A percentile compares a stretch with the other conserved stretches of the same genome.
phyloP scores from a whole-genome alignment of 53 echinoderm and acorn worm species.

The Stichopus horrens region DNA sequence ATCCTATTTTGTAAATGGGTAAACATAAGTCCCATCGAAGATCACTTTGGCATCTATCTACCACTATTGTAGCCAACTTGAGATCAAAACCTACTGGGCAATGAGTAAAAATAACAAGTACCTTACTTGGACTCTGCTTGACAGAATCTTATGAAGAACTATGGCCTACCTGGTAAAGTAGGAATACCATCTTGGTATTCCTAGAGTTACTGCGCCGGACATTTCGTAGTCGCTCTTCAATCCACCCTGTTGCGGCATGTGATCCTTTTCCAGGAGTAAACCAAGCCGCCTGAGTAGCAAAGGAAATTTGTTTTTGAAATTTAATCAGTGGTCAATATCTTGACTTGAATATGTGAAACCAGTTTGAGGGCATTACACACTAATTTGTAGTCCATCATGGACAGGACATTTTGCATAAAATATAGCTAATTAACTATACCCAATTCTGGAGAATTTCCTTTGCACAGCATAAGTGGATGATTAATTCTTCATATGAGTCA shows the following conservation, averaged over 20 bases:
- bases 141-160: background rate
- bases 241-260: constrained; percentile 41
- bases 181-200: too few relatives aligned
- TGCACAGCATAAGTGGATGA: too few relatives aligned
- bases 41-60: too few relatives aligned
- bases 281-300: constrained; percentile 36
- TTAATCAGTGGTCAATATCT: background rate
- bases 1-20: too few relatives aligned
- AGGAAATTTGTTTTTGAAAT: too few relatives aligned
- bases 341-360: background rate
- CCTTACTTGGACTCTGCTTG: background rate
- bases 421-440: background rate
- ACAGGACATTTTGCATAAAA: constrained; percentile 4
- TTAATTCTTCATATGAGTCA: too few relatives aligned
- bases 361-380: background rate
- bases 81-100: background rate
- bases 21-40: too few relatives aligned
- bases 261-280: constrained; percentile 36
- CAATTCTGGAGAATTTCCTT: constrained; percentile 10
- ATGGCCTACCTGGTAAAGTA: too few relatives aligned
- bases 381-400: background rate
- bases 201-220: constrained; percentile 22
- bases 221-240: constrained; percentile 38
- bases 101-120: constrained; percentile 3
- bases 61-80: too few relatives aligned